Base-by-base conservation (phyloP, 1,140 invertebrate species). In the Zaprionus davidi region DNA sequence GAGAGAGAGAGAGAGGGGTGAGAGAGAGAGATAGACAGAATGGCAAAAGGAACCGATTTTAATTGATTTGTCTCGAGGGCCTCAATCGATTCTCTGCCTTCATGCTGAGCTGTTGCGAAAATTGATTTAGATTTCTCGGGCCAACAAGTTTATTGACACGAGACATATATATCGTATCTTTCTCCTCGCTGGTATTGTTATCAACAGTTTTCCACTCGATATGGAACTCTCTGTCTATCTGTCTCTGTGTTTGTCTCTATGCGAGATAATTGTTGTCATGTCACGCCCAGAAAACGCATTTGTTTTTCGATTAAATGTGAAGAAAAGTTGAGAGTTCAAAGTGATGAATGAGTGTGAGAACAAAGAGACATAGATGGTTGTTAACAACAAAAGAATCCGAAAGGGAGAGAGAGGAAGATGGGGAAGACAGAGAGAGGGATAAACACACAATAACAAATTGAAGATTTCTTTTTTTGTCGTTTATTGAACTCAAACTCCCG, bases 121-220 rank as follows among this genome's bases (percentile, higher is more conserved):
- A 86, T 84, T 87, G 82, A 82, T 90, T 81, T 81, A 20, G 66
- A 76, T 73, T 90, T 88, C 75, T 49, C 76, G 76, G 81, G 78
- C 71, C 66, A 81, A 76, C 58, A 81, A 84, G 85, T 90, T 88
- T 90, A 90, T 90, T 88, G 84, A 84, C 81, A 88, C 73, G 71
- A 81, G 78, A 84, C 46, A 17, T 6, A 20, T n/a, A 51, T 70
- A 55, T n/a, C 34, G 15, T 46, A 64, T 72, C 41, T 59, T 64
- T 58, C 55, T 49, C 15, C 15, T 4, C 15, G 5, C 12, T 38
- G 36, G 36, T 71, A 71, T 64, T 62, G 55, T 9, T 53, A 38
- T 67, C 49, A 71, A 82, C 82, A 86, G 65, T 77, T 86, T 86
- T 85, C 79, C 82, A 85, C 76, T 46, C 56, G 68, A 77, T 72